These are phyloP conservation scores for Menidia menidia DNA, from an alignment of 2,797 vertebrate genomes.

Conservation along the genomic window DNA sequence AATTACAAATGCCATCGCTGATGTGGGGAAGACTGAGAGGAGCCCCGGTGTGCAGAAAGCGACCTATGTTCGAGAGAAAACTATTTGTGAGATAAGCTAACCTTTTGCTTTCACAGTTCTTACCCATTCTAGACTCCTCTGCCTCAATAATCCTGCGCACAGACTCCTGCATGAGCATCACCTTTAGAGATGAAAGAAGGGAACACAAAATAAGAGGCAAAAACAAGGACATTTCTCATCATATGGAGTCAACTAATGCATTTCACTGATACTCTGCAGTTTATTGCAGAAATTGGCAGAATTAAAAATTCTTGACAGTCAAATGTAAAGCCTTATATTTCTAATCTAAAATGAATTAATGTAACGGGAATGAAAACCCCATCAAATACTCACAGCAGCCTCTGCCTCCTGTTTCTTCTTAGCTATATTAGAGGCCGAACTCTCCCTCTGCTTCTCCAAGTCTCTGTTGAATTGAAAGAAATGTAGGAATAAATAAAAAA, in stretches of 20 bases:
- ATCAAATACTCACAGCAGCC: constrained; percentile 87
- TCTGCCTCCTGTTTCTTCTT: constrained; percentile 97
- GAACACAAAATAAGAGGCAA: constrained; percentile 19
- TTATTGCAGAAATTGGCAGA: constrained; percentile 22
- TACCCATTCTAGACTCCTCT: constrained; percentile 97
- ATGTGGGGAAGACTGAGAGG: neutral
- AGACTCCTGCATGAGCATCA: constrained; percentile 97
- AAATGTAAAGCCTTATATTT: constrained; percentile 19
- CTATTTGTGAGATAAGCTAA: constrained; percentile 30
- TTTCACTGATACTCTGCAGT: constrained; percentile 34
- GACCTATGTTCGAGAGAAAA: constrained; percentile 12
- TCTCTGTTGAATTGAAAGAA: constrained; percentile 82
- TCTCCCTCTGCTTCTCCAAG: constrained; percentile 94
- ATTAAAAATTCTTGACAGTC: constrained; percentile 33
- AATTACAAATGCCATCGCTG: neutral
- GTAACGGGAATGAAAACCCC: constrained; percentile 4
- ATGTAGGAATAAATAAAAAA: constrained; percentile 12
- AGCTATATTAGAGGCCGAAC: constrained; percentile 88
- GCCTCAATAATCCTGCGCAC: constrained; percentile 96
- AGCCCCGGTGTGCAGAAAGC: too few species aligned
- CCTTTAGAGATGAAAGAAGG: constrained; percentile 77
- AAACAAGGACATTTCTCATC: constrained; percentile 51
- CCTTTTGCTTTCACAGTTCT: constrained; percentile 57
- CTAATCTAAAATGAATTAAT: constrained; percentile 3
- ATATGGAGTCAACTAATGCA: constrained; percentile 47